Evolutionary conservation across 2,113 vertebrate species (phyloP), one percentile per base, ranked within the genome.

Genomic region (Phoenicopterus ruber): DNA sequence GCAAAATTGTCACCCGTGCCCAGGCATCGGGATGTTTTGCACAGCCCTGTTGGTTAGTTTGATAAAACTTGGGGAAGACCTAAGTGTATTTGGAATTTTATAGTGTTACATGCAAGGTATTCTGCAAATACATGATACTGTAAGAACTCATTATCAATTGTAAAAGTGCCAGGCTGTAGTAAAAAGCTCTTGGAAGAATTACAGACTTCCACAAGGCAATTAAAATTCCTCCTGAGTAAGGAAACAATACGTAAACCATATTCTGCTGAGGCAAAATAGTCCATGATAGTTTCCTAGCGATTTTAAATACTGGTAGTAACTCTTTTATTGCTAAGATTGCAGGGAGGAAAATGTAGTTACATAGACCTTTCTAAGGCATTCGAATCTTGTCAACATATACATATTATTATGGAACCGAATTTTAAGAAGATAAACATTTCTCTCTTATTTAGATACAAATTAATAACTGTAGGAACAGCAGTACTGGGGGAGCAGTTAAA

Each of bases 121-220:
- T 93, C 95, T 85, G 66, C 54, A 85, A 79, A 49, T 61, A 20
- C 17, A 21, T 29, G 34, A 15, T 69, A n/a, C 24, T 69, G 22
- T 82, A 70, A 73, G 74, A 86, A 73, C 36, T 70, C 66, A 26
- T 79, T 87, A 69, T 89, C 82, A 87, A 26, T 34, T 88, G 32
- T 88, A 47, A 24, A 90, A 80, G 62, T 42, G 25, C 42, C 80
- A 80, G 40, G 38, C 34, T 90, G 46, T 54, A 66, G 25, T 90
- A 83, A 80, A 95, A 92, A 85, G 31, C 55, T 86, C n/a, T 66
- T 83, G 32, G 42, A 90, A 94, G 70, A 88, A 77, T 80, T 92
- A 76, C 20, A 58, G 61, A 44, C 61, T 85, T 94, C 17, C 49
- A 85, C 20, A 76, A 79, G 36, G 49, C 78, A 77, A 82, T 88